A percentile compares a stretch with the other conserved stretches of the same genome.
These are phyloP conservation scores for Chesias legatella DNA, from an alignment of 2,888 invertebrate species.

Conservation along the genomic window DNA sequence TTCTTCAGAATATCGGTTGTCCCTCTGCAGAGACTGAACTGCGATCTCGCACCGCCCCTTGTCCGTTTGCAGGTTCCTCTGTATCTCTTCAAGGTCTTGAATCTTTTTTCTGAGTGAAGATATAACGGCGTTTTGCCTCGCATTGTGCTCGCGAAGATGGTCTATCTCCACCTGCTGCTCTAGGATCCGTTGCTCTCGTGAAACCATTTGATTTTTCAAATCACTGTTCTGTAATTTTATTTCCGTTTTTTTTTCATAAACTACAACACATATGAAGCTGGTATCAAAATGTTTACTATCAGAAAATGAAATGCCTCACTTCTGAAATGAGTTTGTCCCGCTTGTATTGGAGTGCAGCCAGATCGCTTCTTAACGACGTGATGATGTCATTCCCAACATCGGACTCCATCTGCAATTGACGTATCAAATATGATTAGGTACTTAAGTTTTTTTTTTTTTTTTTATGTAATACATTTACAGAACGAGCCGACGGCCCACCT, in stretches of 20 bases:
- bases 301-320: too few relatives aligned
- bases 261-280: background rate
- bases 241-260: background rate
- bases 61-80: slow-evolving; percentile 83
- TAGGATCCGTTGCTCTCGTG: slow-evolving; percentile 85
- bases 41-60: slow-evolving; percentile 85
- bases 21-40: slow-evolving; percentile 87
- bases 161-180: slow-evolving; percentile 91
- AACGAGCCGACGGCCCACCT: too few relatives aligned
- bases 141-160: slow-evolving; percentile 89
- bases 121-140: slow-evolving; percentile 89
- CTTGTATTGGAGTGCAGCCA: slow-evolving; percentile 92
- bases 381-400: slow-evolving; percentile 83
- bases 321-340: slow-evolving; percentile 88
- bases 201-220: slow-evolving; percentile 84
- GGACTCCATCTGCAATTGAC: slow-evolving; percentile 75
- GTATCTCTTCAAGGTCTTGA: slow-evolving; percentile 88
- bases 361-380: slow-evolving; percentile 89
- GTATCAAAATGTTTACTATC: too few relatives aligned
- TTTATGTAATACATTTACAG: too few relatives aligned
- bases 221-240: slow-evolving; percentile 82
- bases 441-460: too few relatives aligned
- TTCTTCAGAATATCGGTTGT: slow-evolving; percentile 86
- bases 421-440: too few relatives aligned
- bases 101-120: slow-evolving; percentile 89